Evolutionary conservation across 2,888 invertebrate species (phyloP).

Genomic region (Copidosoma aretas): DNA sequence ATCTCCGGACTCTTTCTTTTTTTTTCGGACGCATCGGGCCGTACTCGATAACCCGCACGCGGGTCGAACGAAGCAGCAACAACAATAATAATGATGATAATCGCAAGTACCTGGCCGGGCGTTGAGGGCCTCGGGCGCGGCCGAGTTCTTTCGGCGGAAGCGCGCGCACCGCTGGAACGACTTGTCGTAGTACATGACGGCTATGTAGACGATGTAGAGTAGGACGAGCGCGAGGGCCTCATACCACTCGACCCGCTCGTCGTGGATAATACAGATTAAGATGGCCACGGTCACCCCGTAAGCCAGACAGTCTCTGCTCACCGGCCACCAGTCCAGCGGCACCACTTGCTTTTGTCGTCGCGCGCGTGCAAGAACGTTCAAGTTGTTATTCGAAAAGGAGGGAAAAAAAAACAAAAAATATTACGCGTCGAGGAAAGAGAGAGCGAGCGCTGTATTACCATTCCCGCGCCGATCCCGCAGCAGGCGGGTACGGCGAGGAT

Average conservation of each 20-base stretch:
- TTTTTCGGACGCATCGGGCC: no score
- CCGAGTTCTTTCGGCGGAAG: conserved; percentile 55
- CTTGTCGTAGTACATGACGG: conserved; percentile 81
- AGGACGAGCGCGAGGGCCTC: conserved; percentile 76
- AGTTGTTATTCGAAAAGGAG: no score
- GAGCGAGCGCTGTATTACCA: conserved; percentile 65
- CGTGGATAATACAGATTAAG: conserved; percentile 73
- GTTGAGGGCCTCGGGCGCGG: conserved; percentile 42
- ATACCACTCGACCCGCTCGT: conserved; percentile 77
- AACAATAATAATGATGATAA: no score
- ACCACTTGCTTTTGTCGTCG: conserved; percentile 65
- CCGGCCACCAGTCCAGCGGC: conserved; percentile 79
- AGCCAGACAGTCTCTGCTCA: conserved; percentile 76
- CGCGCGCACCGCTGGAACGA: conserved; percentile 82
- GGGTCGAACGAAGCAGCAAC: no score
- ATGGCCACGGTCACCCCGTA: conserved; percentile 76
- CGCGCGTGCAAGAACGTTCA: no score
- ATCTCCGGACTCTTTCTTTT: no score
- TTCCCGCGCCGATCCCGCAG: conserved; percentile 69
- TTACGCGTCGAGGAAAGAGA: conserved; percentile 11
- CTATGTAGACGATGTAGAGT: conserved; percentile 76
- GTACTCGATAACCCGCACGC: no score
- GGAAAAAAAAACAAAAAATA: no score
- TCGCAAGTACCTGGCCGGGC: conserved; percentile 24
- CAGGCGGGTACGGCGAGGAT: conserved; percentile 78